Conservation (phyloP, 92 coral and sea anemone genomes). For the Phenganax marumi region DNA sequence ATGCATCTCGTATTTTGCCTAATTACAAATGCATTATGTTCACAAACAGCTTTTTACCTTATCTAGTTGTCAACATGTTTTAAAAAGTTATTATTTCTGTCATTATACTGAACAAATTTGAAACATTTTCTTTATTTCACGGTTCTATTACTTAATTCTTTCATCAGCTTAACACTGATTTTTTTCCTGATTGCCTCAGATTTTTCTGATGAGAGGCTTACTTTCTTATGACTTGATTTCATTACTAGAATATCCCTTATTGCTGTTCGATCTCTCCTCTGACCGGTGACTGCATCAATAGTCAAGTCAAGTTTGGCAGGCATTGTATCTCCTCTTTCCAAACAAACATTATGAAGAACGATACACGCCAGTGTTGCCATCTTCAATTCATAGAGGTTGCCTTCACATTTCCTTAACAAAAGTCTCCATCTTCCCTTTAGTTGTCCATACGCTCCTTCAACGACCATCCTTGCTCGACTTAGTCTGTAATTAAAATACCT, state of each 20-base stretch:
- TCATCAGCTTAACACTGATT: constrained; percentile 7
- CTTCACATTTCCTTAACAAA: constrained; percentile 31
- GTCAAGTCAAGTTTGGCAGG: constrained; percentile 55
- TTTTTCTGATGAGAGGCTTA: not conserved
- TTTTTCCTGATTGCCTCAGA: constrained; percentile 3
- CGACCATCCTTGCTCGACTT: constrained; percentile 61
- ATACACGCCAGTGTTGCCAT: constrained; percentile 51
- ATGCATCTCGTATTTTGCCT: too few species aligned
- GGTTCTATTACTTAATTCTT: not conserved
- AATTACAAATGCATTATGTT: too few species aligned
- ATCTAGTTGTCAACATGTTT: not conserved
- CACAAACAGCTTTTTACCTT: not conserved
- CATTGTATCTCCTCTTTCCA: constrained; percentile 34
- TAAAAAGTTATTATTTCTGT: not conserved
- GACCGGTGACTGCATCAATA: constrained; percentile 30
- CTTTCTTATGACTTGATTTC: not conserved
- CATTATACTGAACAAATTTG: not conserved
- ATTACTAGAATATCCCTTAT: constrained; percentile 23
- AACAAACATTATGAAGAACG: constrained; percentile 37
- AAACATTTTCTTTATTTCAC: not conserved
- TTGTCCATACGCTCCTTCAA: constrained; percentile 62
- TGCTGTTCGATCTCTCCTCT: constrained; percentile 39
- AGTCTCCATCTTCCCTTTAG: constrained; percentile 57
- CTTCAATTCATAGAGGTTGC: constrained; percentile 29
- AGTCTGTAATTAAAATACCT: constrained; percentile 56